Percentiles rank a stretch among this genome's conserved stretches.
phyloP scores from a whole-genome alignment of 2,888 invertebrate species.

The Pandemis corylana region DNA sequence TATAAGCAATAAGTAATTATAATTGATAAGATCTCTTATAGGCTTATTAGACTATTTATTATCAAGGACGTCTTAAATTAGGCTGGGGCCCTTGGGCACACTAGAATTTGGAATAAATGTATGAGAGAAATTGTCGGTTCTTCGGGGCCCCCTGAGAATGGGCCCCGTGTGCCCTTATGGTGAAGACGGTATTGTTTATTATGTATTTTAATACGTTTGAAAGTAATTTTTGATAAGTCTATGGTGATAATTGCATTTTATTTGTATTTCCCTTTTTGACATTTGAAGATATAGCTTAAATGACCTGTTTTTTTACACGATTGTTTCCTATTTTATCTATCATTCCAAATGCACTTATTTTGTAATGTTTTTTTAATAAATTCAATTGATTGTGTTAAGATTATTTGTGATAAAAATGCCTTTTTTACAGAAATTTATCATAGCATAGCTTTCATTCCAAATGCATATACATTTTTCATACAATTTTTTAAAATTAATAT shows the following conservation, averaged over 20 bases:
- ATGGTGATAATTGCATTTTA: conserved; percentile 16
- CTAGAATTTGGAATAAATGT: no score
- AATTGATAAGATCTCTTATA: conserved; percentile 15
- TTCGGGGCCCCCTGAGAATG: no score
- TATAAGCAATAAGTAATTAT: not conserved
- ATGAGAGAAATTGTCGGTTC: no score
- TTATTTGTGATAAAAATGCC: no score
- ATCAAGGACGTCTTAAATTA: no score
- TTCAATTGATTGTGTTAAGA: no score
- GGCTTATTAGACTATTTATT: conserved; percentile 7
- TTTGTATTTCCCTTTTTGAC: not conserved
- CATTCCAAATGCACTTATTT: conserved; percentile 1
- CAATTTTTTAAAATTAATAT: not conserved
- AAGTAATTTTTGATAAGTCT: not conserved
- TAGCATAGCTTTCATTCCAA: not conserved
- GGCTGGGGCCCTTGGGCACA: no score
- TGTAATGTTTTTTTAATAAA: no score
- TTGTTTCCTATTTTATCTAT: not conserved
- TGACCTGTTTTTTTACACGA: not conserved
- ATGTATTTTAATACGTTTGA: not conserved
- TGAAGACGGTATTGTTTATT: no score
- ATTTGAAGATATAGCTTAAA: no score
- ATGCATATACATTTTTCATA: not conserved
- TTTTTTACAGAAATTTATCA: not conserved
- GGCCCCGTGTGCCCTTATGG: no score